Percentiles rank a stretch among this genome's conserved stretches.
These are phyloP conservation scores for Entomyzon cyanotis DNA, from an alignment of 2,113 vertebrate species.

Conservation along the genomic window DNA sequence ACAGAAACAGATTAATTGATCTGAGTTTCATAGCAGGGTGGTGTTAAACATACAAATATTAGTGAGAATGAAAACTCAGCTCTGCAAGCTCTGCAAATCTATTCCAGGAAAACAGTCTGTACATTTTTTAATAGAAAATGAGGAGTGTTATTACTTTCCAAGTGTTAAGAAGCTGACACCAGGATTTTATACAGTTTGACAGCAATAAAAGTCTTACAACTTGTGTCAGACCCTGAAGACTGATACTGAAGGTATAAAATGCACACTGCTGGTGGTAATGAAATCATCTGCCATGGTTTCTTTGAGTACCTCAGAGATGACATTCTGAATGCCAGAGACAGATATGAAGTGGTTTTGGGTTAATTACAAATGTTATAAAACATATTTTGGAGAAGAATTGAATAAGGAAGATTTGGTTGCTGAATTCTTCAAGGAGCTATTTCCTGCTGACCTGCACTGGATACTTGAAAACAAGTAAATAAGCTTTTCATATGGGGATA, in stretches of 20 bases:
- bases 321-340: neutral
- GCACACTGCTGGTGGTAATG: neutral
- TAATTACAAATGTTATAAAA: neutral
- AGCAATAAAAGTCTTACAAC: neutral
- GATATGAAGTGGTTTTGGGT: neutral
- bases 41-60: neutral
- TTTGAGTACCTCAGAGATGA: neutral
- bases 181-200: neutral
- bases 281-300: neutral
- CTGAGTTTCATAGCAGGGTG: neutral
- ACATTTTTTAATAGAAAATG: neutral
- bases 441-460: neutral
- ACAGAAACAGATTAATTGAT: neutral
- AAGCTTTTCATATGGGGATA: neutral
- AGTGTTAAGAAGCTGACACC: neutral
- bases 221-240: neutral
- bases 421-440: neutral
- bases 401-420: neutral
- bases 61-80: neutral
- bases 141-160: neutral
- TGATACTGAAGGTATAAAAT: neutral
- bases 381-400: neutral
- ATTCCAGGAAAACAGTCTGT: neutral
- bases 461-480: neutral
- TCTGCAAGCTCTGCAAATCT: neutral